Base-by-base conservation (phyloP, 2,797 vertebrate genomes). In the Meriones psammophilus region DNA sequence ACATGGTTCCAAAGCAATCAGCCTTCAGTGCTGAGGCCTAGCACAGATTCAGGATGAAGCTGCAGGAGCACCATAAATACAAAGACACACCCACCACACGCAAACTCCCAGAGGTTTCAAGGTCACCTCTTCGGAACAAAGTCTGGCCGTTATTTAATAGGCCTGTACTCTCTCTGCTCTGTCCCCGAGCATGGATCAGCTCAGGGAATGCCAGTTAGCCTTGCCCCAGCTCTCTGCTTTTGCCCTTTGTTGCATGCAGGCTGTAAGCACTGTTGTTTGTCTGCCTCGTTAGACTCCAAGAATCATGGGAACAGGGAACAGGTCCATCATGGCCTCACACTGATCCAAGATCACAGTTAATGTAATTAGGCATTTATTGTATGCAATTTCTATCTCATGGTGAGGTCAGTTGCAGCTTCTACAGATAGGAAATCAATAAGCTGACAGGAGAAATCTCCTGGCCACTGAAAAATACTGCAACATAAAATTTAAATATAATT, bases 401-500 rank as follows among this genome's bases (percentile, higher is more conserved):
- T 78, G 83, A 77, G 4, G n/a, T 46, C 20, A 74, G 80, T 56
- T 90, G 15, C 17, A 62, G 6, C 24, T 42, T 46, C 46, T 62
- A 22, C n/a, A 69, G 77, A 22, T 54, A 80, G 46, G 33, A 74
- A 89, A 80, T 60, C n/a, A 95, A 24, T 58, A 88, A 30, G 71
- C 60, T 33, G 88, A 79, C n/a, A 42, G 88, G 76, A 22, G 7
- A 46, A 95, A 64, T 56, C 12, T 8, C 1, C 13, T 9, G 50
- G 10, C 58, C 73, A 79, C 1, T 96, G 73, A 30, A 79, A 92
- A 88, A 81, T 46, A 62, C 9, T 26, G 84, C 54, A 88, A 80
- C 69, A 80, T 76, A 58, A 2, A 91, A 92, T 77, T 87, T 66
- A 92, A 95, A 88, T 58, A 58, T 30, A 15, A 3, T 88, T 83